Evolutionary conservation across 2,888 invertebrate species (phyloP), one percentile per base, ranked within the genome.

Genomic region (Cryptophagus acutangulus): DNA sequence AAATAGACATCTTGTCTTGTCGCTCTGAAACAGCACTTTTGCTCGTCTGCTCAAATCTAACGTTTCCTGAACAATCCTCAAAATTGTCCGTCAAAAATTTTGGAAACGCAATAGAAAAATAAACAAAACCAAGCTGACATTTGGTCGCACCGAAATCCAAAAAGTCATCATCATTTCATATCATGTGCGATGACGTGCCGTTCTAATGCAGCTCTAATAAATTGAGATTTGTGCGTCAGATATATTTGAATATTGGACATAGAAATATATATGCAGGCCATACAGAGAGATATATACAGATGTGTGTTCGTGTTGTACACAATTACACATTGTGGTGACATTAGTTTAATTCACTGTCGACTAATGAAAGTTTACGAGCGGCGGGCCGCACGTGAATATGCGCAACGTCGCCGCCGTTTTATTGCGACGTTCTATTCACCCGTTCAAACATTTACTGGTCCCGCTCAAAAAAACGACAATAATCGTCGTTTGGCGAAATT

Each of bases 351-450:
- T 67, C 67, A 67, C 58, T 61, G 65, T 50, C 57, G 57, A 56
- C 67, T 69, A 69, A 69, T 69, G 67, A 69, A 66, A 66, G 57
- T 69, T 69, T 69, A 69, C 64, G 69, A 65, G 57, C 60, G n/a
- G n/a, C n/a, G 30, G 48, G 54, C 59, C 62, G n/a, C n/a, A 61
- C 62, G 59, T 61, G 61, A 57, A 51, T 55, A 16, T 41, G 36
- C 41, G n/a, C 50, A 39, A 38, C 47, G 46, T 38, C 43, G 39
- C 37, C 44, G 50, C 49, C 42, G 49, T 51, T 55, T 55, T 55
- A 52, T 53, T 52, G 47, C 52, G 52, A 45, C 51, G 51, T 51
- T 57, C 52, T 51, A 50, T 55, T 47, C 46, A 47, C 43, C 44
- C 49, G 54, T 51, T 54, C 49, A 54, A n/a, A 52, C 47, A 44